Evolutionary conservation across 1,140 invertebrate genomes (phyloP).

Genomic region (Rhizoglyphus robini): DNA sequence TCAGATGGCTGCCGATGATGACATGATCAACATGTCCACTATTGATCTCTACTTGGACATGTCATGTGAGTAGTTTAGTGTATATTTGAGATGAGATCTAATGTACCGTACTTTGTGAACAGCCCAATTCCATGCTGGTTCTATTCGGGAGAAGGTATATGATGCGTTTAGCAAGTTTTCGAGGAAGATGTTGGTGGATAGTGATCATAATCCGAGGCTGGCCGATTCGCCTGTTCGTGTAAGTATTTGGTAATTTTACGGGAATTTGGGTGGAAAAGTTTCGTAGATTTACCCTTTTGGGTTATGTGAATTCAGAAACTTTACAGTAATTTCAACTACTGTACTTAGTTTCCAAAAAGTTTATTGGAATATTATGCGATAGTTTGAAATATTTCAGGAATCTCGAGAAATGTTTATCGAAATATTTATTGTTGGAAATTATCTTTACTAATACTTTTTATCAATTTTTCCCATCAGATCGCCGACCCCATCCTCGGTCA

Average conservation of each 20-base stretch:
- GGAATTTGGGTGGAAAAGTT: too few species aligned
- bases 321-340: too few species aligned
- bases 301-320: too few species aligned
- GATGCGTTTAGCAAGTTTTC: conserved; percentile 26
- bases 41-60: conserved; percentile 30
- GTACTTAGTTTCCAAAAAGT: too few species aligned
- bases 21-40: conserved; percentile 26
- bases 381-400: too few species aligned
- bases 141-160: conserved; percentile 21
- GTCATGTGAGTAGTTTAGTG: conserved; percentile 28
- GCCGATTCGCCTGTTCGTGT: conserved; percentile 26
- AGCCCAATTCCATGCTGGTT: conserved; percentile 23
- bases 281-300: too few species aligned
- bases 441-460: too few species aligned
- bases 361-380: too few species aligned
- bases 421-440: too few species aligned
- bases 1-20: neutral
- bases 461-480: conserved; percentile 46
- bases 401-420: too few species aligned
- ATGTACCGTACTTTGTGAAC: neutral
- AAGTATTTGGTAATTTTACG: too few species aligned
- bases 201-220: conserved; percentile 10
- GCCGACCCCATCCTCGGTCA: conserved; percentile 68
- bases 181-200: conserved; percentile 19
- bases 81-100: neutral